Conservation (phyloP, 2,888 invertebrate genomes). For the Deroplatys truncata region DNA sequence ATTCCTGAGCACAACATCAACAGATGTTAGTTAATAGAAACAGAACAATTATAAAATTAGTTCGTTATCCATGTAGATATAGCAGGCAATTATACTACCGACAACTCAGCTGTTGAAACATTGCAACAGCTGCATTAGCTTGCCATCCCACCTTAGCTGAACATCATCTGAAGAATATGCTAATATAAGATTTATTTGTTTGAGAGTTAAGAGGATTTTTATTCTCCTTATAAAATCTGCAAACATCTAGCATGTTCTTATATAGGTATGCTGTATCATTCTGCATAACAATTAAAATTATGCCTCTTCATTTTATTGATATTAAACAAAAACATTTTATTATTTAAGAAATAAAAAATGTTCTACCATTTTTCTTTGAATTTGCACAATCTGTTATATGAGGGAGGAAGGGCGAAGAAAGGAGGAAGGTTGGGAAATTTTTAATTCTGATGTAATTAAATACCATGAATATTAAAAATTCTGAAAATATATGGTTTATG, state of each 20-base stretch:
- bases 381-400: too few species aligned
- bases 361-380: too few species aligned
- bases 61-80: not conserved
- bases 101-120: not conserved
- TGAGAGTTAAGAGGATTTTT: not conserved
- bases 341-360: too few species aligned
- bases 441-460: too few species aligned
- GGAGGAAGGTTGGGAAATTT: too few species aligned
- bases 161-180: not conserved
- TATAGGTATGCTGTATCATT: too few species aligned
- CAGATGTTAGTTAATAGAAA: not conserved
- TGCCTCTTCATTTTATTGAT: too few species aligned
- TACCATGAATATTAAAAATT: too few species aligned
- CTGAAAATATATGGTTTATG: too few species aligned
- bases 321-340: too few species aligned
- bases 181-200: not conserved
- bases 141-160: not conserved
- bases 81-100: not conserved
- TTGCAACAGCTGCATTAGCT: not conserved
- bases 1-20: not conserved
- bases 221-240: not conserved
- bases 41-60: not conserved
- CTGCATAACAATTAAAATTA: too few species aligned
- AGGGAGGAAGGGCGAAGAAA: too few species aligned
- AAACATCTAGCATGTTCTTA: not conserved